Percentiles rank a stretch among this genome's conserved stretches.
phyloP scores from a whole-genome alignment of 1,140 invertebrate genomes.

The Drosophila ananassae region DNA sequence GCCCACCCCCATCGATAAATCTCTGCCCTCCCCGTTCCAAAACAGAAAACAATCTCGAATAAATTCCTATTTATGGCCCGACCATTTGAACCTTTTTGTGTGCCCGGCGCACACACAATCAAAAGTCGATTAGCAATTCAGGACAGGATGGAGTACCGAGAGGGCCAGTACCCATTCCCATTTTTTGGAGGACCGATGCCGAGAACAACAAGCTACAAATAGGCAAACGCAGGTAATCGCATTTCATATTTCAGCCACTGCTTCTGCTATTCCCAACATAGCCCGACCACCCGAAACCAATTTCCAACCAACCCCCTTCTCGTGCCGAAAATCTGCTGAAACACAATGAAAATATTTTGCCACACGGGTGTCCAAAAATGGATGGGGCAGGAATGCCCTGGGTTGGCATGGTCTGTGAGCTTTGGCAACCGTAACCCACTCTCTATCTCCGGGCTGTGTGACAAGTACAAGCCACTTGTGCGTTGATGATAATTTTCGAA shows the following conservation, averaged over 20 bases:
- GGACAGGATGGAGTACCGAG: slow-evolving; percentile 11
- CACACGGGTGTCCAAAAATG: slow-evolving; percentile 27
- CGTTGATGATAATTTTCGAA: slow-evolving; percentile 80
- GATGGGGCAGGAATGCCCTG: slow-evolving; percentile 1
- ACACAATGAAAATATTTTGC: slow-evolving; percentile 83
- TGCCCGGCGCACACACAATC: slow-evolving; percentile 56
- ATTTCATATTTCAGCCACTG: slow-evolving; percentile 54
- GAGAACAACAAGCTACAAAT: slow-evolving; percentile 68
- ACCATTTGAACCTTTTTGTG: slow-evolving; percentile 75
- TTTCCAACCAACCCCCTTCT: slow-evolving; percentile 71
- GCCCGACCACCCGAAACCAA: slow-evolving; percentile 48
- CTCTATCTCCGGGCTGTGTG: slow-evolving; percentile 34
- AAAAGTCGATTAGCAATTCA: slow-evolving; percentile 81
- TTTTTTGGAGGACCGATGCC: slow-evolving; percentile 16
- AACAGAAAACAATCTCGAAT: slow-evolving; percentile 47
- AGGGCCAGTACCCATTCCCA: slow-evolving; percentile 31
- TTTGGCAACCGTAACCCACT: neutral
- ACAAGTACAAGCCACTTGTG: slow-evolving; percentile 82
- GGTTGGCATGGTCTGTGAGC: neutral
- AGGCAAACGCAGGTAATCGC: slow-evolving; percentile 81
- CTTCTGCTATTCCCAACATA: slow-evolving; percentile 28
- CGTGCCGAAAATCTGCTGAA: slow-evolving; percentile 78
- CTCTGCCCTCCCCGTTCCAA: slow-evolving; percentile 28
- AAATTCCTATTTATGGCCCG: slow-evolving; percentile 74
- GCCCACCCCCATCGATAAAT: slow-evolving; percentile 52